Conservation (phyloP, 2,888 invertebrate genomes). For the Deroplatys truncata region DNA sequence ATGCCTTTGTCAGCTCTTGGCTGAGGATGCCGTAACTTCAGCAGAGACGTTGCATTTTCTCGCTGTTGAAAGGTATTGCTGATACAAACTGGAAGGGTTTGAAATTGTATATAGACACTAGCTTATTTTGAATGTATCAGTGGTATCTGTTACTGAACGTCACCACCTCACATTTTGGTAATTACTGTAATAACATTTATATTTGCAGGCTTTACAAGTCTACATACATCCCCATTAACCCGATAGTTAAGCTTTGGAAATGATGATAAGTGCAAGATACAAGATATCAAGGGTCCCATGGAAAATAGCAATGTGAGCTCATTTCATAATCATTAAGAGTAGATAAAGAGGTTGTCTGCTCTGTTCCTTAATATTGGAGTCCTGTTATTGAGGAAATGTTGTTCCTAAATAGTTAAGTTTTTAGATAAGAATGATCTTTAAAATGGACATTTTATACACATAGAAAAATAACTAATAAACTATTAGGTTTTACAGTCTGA, state of each 20-base stretch:
- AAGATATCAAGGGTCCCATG: background rate
- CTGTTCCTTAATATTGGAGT: background rate
- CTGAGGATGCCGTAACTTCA: constrained; percentile 8
- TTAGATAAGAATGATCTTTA: too few relatives aligned
- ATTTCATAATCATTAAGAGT: background rate
- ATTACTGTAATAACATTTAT: background rate
- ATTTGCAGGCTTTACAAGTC: constrained; percentile 3
- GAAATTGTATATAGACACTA: background rate
- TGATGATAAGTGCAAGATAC: background rate
- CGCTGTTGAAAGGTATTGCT: constrained; percentile 22
- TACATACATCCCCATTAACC: background rate
- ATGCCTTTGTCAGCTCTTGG: constrained; percentile 4
- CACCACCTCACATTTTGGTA: background rate
- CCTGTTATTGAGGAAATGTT: background rate
- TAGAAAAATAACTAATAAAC: too few relatives aligned
- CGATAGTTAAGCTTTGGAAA: background rate
- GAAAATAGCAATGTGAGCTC: background rate
- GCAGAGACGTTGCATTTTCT: constrained; percentile 2
- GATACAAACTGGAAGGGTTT: constrained; percentile 12
- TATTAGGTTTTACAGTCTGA: too few relatives aligned
- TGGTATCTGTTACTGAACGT: background rate
- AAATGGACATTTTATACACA: too few relatives aligned
- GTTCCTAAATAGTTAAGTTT: too few relatives aligned
- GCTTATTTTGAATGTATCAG: background rate
- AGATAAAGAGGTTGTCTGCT: background rate